Conservation (phyloP, 2,888 invertebrate genomes). For the Platycheirus rosarum region DNA sequence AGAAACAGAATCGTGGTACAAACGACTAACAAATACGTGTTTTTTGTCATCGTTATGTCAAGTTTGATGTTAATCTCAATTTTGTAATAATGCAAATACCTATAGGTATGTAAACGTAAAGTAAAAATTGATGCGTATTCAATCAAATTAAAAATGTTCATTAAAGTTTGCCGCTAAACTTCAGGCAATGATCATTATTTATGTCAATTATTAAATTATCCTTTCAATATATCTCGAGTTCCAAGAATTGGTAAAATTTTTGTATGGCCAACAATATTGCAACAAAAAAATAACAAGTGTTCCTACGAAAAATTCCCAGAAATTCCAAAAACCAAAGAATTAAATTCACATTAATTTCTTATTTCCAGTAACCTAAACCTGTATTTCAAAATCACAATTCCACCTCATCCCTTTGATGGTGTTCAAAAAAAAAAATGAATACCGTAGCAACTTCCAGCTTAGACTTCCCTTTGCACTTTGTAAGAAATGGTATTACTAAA, state of each 20-base stretch:
- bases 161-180: conserved; percentile 59
- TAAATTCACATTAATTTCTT: conserved; percentile 42
- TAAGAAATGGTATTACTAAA: conserved; percentile 42
- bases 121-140: conserved; percentile 37
- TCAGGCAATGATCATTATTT: conserved; percentile 66
- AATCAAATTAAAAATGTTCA: conserved; percentile 29
- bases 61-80: too few relatives aligned
- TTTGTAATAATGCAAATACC: too few relatives aligned
- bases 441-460: conserved; percentile 24
- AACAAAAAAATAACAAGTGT: conserved; percentile 21
- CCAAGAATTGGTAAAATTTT: conserved; percentile 53
- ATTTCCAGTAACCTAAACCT: conserved; percentile 63
- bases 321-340: conserved; percentile 20
- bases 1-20: too few relatives aligned
- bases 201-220: conserved; percentile 72
- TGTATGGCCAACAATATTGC: conserved; percentile 20
- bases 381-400: conserved; percentile 48
- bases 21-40: too few relatives aligned
- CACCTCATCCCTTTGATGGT: conserved; percentile 61
- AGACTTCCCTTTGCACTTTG: conserved; percentile 34
- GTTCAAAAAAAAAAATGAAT: conserved; percentile 43
- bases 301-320: conserved; percentile 48
- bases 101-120: too few relatives aligned
- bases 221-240: conserved; percentile 67
- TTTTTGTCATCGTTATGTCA: too few relatives aligned